These are phyloP conservation scores for Lanius collurio DNA, from an alignment of 2,113 vertebrate species.

Conservation along the genomic window DNA sequence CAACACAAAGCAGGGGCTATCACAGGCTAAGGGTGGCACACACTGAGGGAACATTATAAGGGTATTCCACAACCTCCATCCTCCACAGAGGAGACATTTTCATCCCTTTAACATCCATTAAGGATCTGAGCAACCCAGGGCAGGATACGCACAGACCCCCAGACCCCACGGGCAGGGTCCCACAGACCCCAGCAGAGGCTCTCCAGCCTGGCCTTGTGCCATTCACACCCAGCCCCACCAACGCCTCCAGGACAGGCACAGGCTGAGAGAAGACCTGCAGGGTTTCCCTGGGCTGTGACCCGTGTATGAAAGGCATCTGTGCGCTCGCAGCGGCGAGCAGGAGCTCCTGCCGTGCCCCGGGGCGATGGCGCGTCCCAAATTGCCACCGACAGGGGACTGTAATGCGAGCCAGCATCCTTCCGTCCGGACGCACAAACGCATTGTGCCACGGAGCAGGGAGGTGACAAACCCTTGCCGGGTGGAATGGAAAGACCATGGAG, in stretches of 20 bases:
- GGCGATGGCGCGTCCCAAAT: neutral
- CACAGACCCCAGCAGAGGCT: fast-evolving
- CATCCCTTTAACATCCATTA: neutral
- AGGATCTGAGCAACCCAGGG: neutral
- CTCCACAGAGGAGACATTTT: neutral
- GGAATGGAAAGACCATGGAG: fast-evolving
- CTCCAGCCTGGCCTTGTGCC: neutral
- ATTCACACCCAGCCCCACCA: neutral
- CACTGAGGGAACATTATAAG: neutral
- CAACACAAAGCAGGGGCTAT: neutral
- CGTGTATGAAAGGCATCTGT: neutral
- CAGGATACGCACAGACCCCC: neutral
- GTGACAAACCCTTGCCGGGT: neutral
- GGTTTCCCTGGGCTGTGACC: neutral
- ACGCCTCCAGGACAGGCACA: neutral
- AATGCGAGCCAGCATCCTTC: neutral
- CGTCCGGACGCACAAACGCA: neutral
- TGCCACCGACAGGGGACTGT: neutral
- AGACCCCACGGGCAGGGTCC: neutral
- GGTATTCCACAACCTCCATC: neutral
- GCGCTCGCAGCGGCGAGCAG: neutral
- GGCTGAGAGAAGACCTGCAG: fast-evolving
- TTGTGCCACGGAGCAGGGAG: neutral
- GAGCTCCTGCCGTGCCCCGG: neutral
- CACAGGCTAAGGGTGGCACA: neutral